Percentiles rank a stretch among this genome's conserved stretches.
Evolutionary conservation across 2,797 vertebrate species (phyloP).

Genomic region (Salmo trutta): DNA sequence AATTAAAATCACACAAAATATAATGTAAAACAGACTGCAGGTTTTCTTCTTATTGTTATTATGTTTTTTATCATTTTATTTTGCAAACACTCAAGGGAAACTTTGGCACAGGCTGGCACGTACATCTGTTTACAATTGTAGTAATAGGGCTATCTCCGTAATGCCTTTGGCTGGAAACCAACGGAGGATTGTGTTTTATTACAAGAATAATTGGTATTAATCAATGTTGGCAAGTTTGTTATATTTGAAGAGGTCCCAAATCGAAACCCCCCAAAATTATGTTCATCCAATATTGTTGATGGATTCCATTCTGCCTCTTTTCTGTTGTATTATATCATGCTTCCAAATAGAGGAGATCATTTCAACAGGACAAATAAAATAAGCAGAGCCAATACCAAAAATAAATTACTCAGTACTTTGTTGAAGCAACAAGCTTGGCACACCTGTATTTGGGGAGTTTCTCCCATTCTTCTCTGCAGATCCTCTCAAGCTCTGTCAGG

Average conservation of each 20-base stretch:
- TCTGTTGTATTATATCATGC: background rate
- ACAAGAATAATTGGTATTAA: conserved; percentile 61
- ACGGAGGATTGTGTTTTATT: conserved; percentile 56
- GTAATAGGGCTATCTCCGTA: conserved; percentile 56
- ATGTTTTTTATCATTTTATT: conserved; percentile 48
- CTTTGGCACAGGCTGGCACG: conserved; percentile 50
- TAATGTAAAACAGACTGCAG: conserved; percentile 39
- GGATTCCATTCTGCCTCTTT: conserved; percentile 14
- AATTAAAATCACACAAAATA: conserved; percentile 14
- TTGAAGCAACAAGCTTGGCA: too few species aligned
- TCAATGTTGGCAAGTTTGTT: conserved; percentile 54
- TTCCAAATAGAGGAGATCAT: background rate
- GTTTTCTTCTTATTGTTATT: conserved; percentile 23
- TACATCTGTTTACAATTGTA: conserved; percentile 73
- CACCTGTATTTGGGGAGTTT: too few species aligned
- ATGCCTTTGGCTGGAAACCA: conserved; percentile 60
- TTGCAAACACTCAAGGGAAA: conserved; percentile 50
- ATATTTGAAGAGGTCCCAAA: conserved; percentile 40
- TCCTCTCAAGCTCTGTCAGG: too few species aligned
- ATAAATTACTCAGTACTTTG: too few species aligned
- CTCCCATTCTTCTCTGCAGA: too few species aligned
- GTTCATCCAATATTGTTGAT: conserved; percentile 20
- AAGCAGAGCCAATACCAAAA: background rate
- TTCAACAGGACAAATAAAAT: background rate
- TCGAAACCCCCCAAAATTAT: conserved; percentile 13